Percentiles rank a stretch among this genome's conserved stretches.
These are phyloP conservation scores for Ligdia adustata DNA, from an alignment of 2,888 invertebrate genomes.

Conservation along the genomic window DNA sequence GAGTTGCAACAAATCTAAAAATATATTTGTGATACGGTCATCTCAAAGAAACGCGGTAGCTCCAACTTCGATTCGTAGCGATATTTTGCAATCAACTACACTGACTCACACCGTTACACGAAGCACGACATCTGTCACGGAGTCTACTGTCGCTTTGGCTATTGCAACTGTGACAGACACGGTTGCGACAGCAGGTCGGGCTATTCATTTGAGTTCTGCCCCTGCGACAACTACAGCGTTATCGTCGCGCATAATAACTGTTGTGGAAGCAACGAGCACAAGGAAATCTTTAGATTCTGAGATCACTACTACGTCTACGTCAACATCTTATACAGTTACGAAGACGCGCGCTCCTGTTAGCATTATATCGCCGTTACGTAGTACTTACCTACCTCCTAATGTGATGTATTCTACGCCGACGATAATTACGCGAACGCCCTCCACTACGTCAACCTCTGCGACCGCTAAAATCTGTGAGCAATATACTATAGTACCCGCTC, in stretches of 20 bases:
- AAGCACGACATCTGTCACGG: neutral
- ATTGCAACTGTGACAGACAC: neutral
- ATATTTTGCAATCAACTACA: neutral
- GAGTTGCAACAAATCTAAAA: neutral
- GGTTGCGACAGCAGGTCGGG: neutral
- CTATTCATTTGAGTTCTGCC: neutral
- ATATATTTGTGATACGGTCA: neutral
- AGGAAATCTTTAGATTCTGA: no score
- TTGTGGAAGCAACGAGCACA: neutral
- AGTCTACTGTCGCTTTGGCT: neutral
- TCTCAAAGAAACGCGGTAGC: neutral
- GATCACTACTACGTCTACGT: neutral
- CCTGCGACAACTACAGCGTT: neutral
- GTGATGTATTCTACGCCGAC: constrained; percentile 3
- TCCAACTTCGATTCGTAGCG: neutral
- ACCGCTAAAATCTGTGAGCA: neutral
- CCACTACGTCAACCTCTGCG: neutral
- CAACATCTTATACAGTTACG: constrained; percentile 1
- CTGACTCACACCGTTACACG: constrained; percentile 1
- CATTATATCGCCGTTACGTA: constrained; percentile 7
- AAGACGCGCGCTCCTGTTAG: neutral
- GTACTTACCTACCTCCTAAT: neutral
- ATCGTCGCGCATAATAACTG: neutral
- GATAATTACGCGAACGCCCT: constrained; percentile 1
- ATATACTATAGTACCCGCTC: neutral